phyloP scores from a whole-genome alignment of 2,888 invertebrate genomes.

The Drosophila mayaguana region DNA sequence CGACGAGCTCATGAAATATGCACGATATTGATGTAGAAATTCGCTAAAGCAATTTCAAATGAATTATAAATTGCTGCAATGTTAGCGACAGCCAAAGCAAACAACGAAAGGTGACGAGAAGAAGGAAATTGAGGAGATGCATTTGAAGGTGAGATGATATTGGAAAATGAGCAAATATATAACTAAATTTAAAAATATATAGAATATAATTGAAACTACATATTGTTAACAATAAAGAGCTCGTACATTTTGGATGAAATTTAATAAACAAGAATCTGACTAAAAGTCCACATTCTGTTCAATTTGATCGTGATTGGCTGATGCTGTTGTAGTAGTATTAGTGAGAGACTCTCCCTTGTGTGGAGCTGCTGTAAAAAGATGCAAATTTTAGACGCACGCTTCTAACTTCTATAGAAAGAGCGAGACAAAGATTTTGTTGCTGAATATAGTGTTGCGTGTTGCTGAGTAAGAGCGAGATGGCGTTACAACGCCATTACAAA shows the following conservation, averaged over 20 bases:
- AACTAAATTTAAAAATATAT: too few species aligned
- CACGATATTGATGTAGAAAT: slow-evolving; percentile 61
- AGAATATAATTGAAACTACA: too few species aligned
- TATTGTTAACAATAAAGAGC: too few species aligned
- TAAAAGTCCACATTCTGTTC: too few species aligned
- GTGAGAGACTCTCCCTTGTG: not conserved
- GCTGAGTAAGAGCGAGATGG: not conserved
- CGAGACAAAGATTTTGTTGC: not conserved
- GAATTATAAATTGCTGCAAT: slow-evolving; percentile 68
- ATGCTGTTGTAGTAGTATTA: not conserved
- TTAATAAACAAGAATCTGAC: too few species aligned
- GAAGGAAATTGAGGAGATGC: not conserved
- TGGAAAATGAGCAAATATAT: too few species aligned
- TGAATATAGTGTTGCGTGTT: not conserved
- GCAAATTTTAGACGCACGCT: too few species aligned
- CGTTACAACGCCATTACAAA: not conserved
- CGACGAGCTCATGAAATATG: slow-evolving; percentile 65
- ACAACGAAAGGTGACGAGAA: not conserved
- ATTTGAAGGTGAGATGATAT: too few species aligned
- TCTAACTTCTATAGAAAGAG: not conserved
- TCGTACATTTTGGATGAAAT: too few species aligned
- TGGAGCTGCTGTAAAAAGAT: too few species aligned
- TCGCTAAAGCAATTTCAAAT: slow-evolving; percentile 58
- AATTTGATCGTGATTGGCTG: not conserved
- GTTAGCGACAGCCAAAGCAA: slow-evolving; percentile 2